Evolutionary conservation across 2,113 vertebrate genomes (phyloP), one percentile per base, ranked within the genome.

Genomic region (Onychorhynchus coronatus): DNA sequence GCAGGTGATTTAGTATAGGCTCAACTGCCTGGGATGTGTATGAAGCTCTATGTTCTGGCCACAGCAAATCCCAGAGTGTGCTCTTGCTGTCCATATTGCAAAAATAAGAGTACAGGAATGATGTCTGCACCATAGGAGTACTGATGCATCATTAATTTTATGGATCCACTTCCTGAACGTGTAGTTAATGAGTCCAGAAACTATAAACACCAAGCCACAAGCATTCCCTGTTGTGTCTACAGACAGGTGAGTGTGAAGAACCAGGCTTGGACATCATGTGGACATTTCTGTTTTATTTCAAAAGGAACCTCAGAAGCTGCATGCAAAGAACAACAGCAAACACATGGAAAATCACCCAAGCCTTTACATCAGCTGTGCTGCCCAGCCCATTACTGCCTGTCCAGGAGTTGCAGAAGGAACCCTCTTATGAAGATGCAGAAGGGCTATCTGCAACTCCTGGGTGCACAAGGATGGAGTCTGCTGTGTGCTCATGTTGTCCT

Each of bases 181-280:
- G 11, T 3, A 58, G 28, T 58, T 83, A 70, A 66, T 39, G 41
- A 85, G 63, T 21, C n/a, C 63, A 80, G 67, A 68, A 93, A 52
- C 53, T 15, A 6, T 6, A 41, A 85, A 77, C 62, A 73, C 22
- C 14, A 68, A 70, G 27, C 42, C 49, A 76, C 66, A 72, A 76
- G 44, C 44, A 31, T 0, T 3, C 37, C 12, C 31, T 58, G 14
- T 21, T 83, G 66, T 4, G 4, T 25, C 0, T 0, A 31, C 3
- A 42, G 44, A 49, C 35, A 65, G 63, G 66, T 0, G 2, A 33
- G 27, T 65, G 39, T 22, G 37, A 85, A 66, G 39, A 84, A n/a
- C 12, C 30, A 59, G 20, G 24, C 50, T 61, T 62, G 52, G 21
- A 28, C 12, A 61, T 66, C 31, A 56, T 2, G 8, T 33, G 22